Percentiles rank a stretch among this genome's conserved stretches.
Evolutionary conservation across 2,797 vertebrate species (phyloP).

Genomic region (Leptatherina wallacei): DNA sequence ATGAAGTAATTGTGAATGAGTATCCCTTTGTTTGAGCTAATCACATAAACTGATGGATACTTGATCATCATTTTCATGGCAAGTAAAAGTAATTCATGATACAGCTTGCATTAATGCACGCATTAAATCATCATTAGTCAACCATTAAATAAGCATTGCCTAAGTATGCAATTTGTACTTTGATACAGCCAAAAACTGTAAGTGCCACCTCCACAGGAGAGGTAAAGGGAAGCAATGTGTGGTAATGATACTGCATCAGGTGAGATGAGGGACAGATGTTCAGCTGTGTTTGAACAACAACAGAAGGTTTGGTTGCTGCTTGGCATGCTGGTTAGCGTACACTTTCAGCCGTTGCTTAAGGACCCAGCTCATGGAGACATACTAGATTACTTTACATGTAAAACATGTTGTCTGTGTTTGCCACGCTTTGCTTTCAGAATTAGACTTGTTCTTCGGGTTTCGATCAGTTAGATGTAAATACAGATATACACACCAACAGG

Average conservation of each 20-base stretch:
- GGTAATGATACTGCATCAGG: background rate
- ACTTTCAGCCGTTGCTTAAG: background rate
- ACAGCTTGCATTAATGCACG: background rate
- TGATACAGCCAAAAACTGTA: background rate
- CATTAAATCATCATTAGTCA: background rate
- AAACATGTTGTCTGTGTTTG: background rate
- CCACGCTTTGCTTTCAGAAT: background rate
- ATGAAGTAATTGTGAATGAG: background rate
- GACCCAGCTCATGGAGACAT: background rate
- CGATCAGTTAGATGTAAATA: background rate
- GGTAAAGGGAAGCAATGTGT: background rate
- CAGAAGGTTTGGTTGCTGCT: constrained; percentile 1
- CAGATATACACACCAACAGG: background rate
- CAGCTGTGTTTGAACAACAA: constrained; percentile 12
- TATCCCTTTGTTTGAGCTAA: background rate
- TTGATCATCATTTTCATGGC: background rate
- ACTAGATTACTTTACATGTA: background rate
- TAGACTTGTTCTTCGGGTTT: background rate
- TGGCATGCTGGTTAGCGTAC: background rate
- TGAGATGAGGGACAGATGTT: constrained; percentile 11
- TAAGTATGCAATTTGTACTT: background rate
- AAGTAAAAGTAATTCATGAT: background rate
- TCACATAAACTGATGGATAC: background rate
- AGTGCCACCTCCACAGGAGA: background rate
- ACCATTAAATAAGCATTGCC: background rate